These are phyloP conservation scores for Drosophila kuntzei DNA, from an alignment of 2,888 invertebrate genomes.

Conservation along the genomic window DNA sequence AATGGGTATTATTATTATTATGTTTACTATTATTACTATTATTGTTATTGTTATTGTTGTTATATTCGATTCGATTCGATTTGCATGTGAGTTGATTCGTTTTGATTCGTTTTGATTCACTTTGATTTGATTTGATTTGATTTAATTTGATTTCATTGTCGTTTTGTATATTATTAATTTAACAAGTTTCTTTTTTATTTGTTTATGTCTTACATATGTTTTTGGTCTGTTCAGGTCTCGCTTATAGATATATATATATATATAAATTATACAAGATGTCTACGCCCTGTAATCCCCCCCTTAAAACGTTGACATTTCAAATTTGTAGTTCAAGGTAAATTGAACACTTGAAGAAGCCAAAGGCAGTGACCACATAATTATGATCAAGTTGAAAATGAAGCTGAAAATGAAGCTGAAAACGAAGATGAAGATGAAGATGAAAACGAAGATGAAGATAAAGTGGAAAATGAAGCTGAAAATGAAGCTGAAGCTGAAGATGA, in stretches of 20 bases:
- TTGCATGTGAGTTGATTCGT: conserved; percentile 38
- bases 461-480: too few species aligned
- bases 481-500: conserved; percentile 4
- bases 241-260: too few species aligned
- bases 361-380: conserved; percentile 55
- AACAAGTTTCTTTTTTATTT: conserved; percentile 67
- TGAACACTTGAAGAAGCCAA: conserved; percentile 30
- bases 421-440: not conserved
- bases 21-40: not conserved
- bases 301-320: conserved; percentile 31
- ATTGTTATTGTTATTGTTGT: not conserved
- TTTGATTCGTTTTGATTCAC: conserved; percentile 29
- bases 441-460: too few species aligned
- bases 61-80: conserved; percentile 17
- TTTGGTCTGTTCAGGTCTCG: too few species aligned
- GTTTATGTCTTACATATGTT: conserved; percentile 40
- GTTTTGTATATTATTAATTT: conserved; percentile 48
- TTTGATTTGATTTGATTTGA: conserved; percentile 24
- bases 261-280: too few species aligned
- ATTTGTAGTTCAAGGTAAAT: conserved; percentile 79
- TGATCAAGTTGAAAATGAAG: conserved; percentile 3
- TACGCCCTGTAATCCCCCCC: not conserved
- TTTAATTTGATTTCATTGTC: conserved; percentile 39
- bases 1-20: conserved; percentile 9
- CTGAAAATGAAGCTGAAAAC: too few species aligned